phyloP scores from a whole-genome alignment of 1,140 invertebrate genomes.

The Drosophila mojavensis region DNA sequence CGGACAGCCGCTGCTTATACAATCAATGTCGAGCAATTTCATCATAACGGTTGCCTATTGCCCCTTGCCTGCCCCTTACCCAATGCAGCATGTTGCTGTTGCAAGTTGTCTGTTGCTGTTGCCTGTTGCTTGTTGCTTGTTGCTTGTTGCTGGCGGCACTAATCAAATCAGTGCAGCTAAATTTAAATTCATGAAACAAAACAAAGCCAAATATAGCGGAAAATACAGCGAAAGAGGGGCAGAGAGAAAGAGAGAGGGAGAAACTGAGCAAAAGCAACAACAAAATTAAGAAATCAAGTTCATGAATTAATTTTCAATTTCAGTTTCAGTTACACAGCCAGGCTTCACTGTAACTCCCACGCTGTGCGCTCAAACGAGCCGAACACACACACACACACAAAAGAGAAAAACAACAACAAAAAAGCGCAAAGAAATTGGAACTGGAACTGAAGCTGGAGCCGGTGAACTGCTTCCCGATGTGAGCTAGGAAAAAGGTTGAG shows the following conservation, averaged over 20 bases:
- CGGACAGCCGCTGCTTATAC: constrained; percentile 40
- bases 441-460: background rate
- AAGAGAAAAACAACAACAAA: background rate
- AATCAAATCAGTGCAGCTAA: constrained; percentile 74
- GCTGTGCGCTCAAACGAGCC: constrained; percentile 63
- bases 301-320: constrained; percentile 62
- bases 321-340: constrained; percentile 49
- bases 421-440: constrained; percentile 1
- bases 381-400: constrained; percentile 11
- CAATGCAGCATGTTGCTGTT: constrained; percentile 1
- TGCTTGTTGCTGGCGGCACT: constrained; percentile 26
- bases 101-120: constrained; percentile 7
- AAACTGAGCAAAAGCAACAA: constrained; percentile 46
- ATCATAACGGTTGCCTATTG: constrained; percentile 41
- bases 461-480: constrained; percentile 2
- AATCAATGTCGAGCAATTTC: constrained; percentile 53
- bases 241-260: background rate
- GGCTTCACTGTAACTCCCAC: constrained; percentile 55
- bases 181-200: constrained; percentile 61
- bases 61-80: constrained; percentile 23
- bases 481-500: constrained; percentile 36
- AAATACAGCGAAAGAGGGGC: constrained; percentile 1
- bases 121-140: background rate
- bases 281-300: constrained; percentile 78
- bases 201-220: constrained; percentile 25